Percentiles rank a stretch among this genome's conserved stretches.
Evolutionary conservation across 2,113 vertebrate genomes (phyloP).

Genomic region (Gymnorhina tibicen): DNA sequence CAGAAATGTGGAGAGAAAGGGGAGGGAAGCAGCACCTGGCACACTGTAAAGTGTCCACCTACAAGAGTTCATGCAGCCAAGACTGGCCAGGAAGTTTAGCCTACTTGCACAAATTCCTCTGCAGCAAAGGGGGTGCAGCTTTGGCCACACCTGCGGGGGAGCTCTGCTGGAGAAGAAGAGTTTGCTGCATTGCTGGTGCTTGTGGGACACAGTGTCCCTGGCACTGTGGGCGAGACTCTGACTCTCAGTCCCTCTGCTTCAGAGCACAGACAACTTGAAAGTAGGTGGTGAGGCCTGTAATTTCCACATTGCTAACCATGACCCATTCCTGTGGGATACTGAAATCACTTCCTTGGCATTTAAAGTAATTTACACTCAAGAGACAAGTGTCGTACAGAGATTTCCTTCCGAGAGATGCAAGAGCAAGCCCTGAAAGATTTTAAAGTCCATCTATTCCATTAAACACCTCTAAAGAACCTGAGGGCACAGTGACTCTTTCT

Average conservation of each 20-base stretch:
- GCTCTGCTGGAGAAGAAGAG: not conserved
- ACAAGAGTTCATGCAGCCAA: not conserved
- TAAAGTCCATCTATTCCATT: not conserved
- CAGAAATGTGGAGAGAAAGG: not conserved
- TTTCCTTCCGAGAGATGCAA: not conserved
- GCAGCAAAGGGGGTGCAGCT: not conserved
- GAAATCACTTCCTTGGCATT: not conserved
- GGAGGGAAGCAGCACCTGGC: not conserved
- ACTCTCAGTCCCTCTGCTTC: not conserved
- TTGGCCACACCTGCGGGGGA: not conserved
- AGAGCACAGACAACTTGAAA: not conserved
- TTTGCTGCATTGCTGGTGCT: not conserved
- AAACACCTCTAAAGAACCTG: not conserved
- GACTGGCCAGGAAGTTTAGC: not conserved
- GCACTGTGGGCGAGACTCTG: not conserved
- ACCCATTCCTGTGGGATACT: not conserved
- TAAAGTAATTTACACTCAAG: not conserved
- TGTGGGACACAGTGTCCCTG: not conserved
- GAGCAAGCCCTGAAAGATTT: not conserved
- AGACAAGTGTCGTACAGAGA: not conserved
- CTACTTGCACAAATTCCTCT: not conserved
- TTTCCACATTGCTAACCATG: not conserved
- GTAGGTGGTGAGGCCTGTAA: fast-evolving
- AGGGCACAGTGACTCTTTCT: not conserved
- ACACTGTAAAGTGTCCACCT: not conserved